Conservation (phyloP, 2,888 invertebrate genomes). For the Drosophila rellima region DNA sequence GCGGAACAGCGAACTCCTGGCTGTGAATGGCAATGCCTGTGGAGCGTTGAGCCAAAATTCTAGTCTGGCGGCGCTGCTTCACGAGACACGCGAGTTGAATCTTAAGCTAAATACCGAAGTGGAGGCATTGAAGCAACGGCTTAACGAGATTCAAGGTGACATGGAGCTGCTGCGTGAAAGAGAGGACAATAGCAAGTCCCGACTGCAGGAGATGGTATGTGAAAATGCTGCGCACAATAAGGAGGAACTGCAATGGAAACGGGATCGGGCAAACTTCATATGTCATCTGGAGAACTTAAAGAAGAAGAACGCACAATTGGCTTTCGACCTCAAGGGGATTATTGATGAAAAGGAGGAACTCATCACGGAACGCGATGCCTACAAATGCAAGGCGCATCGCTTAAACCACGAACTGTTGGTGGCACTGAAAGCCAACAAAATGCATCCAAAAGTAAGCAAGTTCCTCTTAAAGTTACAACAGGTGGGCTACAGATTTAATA, state of each 20-base stretch:
- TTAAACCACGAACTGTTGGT: constrained; percentile 92
- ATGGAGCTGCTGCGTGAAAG: constrained; percentile 88
- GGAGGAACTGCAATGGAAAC: constrained; percentile 84
- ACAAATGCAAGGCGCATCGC: constrained; percentile 93
- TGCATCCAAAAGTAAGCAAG: constrained; percentile 79
- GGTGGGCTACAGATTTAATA: background rate
- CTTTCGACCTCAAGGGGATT: constrained; percentile 91
- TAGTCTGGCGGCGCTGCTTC: constrained; percentile 87
- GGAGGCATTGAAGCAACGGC: constrained; percentile 90
- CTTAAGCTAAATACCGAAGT: constrained; percentile 87
- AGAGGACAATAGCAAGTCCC: constrained; percentile 53
- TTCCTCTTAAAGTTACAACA: background rate
- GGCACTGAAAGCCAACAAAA: constrained; percentile 87
- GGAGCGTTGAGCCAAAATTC: constrained; percentile 77
- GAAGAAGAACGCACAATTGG: constrained; percentile 89
- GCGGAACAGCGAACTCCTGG: constrained; percentile 80
- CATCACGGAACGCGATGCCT: constrained; percentile 92
- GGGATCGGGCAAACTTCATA: constrained; percentile 84
- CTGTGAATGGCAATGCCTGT: constrained; percentile 54
- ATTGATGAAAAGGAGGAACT: constrained; percentile 95
- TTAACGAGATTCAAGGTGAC: constrained; percentile 90
- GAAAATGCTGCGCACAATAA: constrained; percentile 59
- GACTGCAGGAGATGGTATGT: constrained; percentile 47
- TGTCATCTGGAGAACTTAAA: constrained; percentile 84
- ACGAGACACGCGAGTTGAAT: constrained; percentile 88